Conservation (phyloP, 2,113 vertebrate species). For the Acrocephalus kingi region DNA sequence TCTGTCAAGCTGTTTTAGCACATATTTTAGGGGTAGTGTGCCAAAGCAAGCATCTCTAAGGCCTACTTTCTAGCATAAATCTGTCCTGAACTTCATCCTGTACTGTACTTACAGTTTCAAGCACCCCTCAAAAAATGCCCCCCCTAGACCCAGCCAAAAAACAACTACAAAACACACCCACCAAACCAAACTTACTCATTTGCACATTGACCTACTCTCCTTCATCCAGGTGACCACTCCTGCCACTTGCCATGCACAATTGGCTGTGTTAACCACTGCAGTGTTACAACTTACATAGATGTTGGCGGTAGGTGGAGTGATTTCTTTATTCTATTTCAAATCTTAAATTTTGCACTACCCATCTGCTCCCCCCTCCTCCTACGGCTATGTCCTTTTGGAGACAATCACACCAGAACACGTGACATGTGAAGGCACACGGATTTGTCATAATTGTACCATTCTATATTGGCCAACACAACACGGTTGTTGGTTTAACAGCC, state of each 20-base stretch:
- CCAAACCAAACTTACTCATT: neutral
- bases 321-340: neutral
- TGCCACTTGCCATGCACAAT: neutral
- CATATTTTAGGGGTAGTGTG: neutral
- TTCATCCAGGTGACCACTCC: neutral
- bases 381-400: neutral
- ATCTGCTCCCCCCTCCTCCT: neutral
- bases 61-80: neutral
- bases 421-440: accelerated
- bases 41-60: neutral
- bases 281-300: neutral
- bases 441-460: accelerated
- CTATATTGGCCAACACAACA: accelerated
- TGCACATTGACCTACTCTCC: neutral
- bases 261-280: neutral
- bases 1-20: neutral
- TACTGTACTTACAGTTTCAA: neutral
- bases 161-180: neutral
- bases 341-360: neutral
- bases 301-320: neutral
- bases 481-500: accelerated
- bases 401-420: accelerated
- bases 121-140: neutral
- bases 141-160: neutral
- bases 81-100: neutral